Evolutionary conservation across 2,113 vertebrate species (phyloP).

Genomic region (Bos javanicus): DNA sequence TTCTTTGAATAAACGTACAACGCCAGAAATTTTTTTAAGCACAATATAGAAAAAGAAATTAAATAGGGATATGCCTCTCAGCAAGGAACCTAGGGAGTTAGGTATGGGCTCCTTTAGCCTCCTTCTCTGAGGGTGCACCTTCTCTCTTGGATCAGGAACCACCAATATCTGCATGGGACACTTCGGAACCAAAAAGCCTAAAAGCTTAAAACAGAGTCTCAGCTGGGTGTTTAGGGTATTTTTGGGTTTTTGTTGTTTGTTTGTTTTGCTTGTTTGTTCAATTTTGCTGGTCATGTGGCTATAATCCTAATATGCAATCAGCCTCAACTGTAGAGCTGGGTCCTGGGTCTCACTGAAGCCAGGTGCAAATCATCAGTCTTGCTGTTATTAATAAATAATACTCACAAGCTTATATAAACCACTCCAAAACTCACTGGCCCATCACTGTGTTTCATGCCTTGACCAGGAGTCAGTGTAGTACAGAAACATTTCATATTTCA

Average conservation of each 20-base stretch:
- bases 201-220: background rate
- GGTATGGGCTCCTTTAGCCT: background rate
- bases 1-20: background rate
- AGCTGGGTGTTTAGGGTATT: background rate
- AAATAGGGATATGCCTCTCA: background rate
- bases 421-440: background rate
- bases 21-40: background rate
- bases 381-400: background rate
- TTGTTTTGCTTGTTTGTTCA: background rate
- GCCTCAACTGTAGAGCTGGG: background rate
- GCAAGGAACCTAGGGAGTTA: background rate
- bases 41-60: background rate
- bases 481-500: background rate
- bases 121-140: background rate
- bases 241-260: background rate
- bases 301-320: background rate
- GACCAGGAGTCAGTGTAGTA: background rate
- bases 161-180: background rate
- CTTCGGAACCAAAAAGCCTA: background rate
- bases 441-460: background rate
- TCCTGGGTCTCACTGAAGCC: background rate
- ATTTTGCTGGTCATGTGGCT: background rate
- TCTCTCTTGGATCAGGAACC: background rate
- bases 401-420: background rate
- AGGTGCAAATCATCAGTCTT: background rate